phyloP scores from a whole-genome alignment of 2,888 invertebrate species.

The Trissolcus brochymenae region DNA sequence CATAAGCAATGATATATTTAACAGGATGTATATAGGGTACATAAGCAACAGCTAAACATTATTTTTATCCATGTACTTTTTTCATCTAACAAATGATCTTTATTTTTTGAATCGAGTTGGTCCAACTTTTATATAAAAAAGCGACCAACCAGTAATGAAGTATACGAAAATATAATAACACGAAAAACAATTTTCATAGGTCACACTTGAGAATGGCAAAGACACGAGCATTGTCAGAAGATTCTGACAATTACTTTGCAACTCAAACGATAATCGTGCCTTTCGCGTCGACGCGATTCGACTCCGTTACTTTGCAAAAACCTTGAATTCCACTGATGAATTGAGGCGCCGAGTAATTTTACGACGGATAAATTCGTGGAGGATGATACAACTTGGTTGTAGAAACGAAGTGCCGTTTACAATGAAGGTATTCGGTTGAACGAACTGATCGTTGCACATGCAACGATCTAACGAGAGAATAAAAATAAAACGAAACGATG shows the following conservation, averaged over 20 bases:
- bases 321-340: background rate
- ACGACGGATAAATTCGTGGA: conserved; percentile 26
- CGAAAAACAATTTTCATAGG: background rate
- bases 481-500: conserved; percentile 12
- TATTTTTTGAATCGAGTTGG: conserved; percentile 26
- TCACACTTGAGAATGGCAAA: background rate
- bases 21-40: conserved; percentile 22
- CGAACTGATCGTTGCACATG: conserved; percentile 12
- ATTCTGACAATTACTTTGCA: conserved; percentile 13
- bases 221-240: background rate
- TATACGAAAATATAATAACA: conserved; percentile 3
- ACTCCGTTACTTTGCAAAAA: conserved; percentile 20
- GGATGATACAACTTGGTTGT: conserved; percentile 24
- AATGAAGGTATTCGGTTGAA: conserved; percentile 12
- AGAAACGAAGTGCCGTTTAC: conserved; percentile 32
- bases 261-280: conserved; percentile 33
- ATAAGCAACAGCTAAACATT: conserved; percentile 11
- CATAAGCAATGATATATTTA: conserved; percentile 9
- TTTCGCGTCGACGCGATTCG: conserved; percentile 29
- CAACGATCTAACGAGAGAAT: conserved; percentile 18
- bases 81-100: conserved; percentile 23
- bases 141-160: conserved; percentile 28
- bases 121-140: conserved; percentile 56
- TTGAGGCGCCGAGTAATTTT: conserved; percentile 20
- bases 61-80: conserved; percentile 22